Evolutionary conservation across 2,888 invertebrate species (phyloP), one percentile per base, ranked within the genome.

Genomic region (Melieria crassipennis): DNA sequence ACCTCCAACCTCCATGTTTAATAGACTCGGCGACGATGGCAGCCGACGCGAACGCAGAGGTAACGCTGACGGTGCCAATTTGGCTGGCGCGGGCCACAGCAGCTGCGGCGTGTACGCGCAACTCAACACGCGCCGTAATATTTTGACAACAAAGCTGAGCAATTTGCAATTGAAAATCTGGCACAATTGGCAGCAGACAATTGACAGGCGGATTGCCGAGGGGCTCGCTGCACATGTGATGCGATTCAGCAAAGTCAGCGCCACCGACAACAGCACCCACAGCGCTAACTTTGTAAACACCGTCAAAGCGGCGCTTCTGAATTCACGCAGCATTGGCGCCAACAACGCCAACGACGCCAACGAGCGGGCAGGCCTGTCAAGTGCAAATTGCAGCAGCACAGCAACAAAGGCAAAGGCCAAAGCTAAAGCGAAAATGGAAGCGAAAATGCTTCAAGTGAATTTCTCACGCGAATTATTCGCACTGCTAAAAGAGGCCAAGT

Each of bases 401-500:
- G 52, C n/a, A 11, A 30, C 30, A 30, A 66, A 45, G 62, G 45
- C 61, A 48, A 62, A n/a, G 56, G 65, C 47, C 65, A 70, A 68
- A 13, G 30, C 30, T 30, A 66, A 45, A 60, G 45, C 61, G 52
- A 62, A n/a, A 60, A 62, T 43, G 61, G 67, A 68, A 13, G 58
- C 66, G 50, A 70, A 58, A 75, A 73, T 75, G 16, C 76, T 84
- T 60, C 75, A 81, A 66, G 78, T 83, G 7, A 82, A 83, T 74
- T 80, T 83, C 47, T 81, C 84, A 2, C 58, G 69, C 7, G 85
- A 93, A 90, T 87, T 97, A 67, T 90, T 90, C 48, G 91, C 91
- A 75, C 88, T 94, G 55, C 86, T 97, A 43, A 90, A 92, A 69
- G 97, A 97, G 88, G 92, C 94, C 47, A 92, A 92, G 69, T 96